Conservation (phyloP, 2,888 invertebrate species). For the Ernsta delagoae region DNA sequence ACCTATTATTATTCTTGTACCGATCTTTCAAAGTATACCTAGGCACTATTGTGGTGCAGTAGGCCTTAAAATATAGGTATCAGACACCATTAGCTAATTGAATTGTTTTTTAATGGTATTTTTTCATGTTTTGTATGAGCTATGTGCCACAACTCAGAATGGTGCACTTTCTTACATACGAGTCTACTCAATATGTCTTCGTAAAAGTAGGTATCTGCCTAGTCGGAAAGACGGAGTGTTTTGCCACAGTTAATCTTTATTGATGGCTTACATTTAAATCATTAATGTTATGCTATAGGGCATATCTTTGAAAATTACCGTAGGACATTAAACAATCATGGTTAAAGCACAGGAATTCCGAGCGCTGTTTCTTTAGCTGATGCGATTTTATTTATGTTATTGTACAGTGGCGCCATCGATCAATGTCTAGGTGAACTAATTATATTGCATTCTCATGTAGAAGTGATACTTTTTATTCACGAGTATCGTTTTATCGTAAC, state of each 20-base stretch:
- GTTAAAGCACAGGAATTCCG: conserved; percentile 41
- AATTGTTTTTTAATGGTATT: background rate
- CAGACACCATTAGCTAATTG: conserved; percentile 13
- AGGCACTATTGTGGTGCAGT: no score
- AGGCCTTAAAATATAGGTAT: no score
- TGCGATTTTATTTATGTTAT: conserved; percentile 48
- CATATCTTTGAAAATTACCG: conserved; percentile 4
- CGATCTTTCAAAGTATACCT: no score
- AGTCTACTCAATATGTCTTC: no score
- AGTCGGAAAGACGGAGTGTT: background rate
- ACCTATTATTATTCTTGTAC: no score
- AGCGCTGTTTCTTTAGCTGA: conserved; percentile 41
- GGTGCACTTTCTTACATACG: no score
- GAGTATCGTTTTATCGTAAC: conserved; percentile 10
- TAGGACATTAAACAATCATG: conserved; percentile 38
- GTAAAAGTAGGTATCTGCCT: no score
- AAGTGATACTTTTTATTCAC: conserved; percentile 10
- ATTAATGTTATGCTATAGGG: conserved; percentile 6
- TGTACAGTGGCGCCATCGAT: conserved; percentile 60
- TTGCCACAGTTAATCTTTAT: conserved; percentile 4
- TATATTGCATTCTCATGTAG: conserved; percentile 51
- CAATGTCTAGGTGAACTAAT: conserved; percentile 63
- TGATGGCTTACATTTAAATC: background rate
- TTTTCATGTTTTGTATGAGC: background rate
- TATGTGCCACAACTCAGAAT: no score